Evolutionary conservation across 1,140 invertebrate species (phyloP).

Genomic region (Chrysomallon squamiferum): DNA sequence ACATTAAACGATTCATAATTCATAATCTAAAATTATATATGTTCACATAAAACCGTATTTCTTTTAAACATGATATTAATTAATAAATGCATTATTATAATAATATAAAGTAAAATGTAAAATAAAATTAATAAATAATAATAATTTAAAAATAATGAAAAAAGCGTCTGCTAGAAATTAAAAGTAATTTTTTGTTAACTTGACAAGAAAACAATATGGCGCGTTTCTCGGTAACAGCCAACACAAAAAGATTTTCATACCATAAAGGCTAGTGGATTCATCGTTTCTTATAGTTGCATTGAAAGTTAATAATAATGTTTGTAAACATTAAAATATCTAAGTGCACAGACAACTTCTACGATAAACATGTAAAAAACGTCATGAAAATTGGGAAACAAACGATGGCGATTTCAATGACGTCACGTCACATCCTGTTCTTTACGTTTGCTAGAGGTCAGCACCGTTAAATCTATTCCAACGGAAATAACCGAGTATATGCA

Average conservation of each 20-base stretch:
- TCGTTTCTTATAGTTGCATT: background rate
- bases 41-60: too few relatives aligned
- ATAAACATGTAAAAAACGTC: slow-evolving; percentile 35
- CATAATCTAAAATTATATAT: too few relatives aligned
- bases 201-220: slow-evolving; percentile 19
- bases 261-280: slow-evolving; percentile 42
- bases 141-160: background rate
- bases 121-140: slow-evolving; percentile 1
- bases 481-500: too few relatives aligned
- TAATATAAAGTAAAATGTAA: too few relatives aligned
- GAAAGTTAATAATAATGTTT: background rate
- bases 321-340: background rate
- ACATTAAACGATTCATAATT: too few relatives aligned
- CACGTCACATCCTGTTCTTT: background rate
- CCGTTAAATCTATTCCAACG: background rate
- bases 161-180: slow-evolving; percentile 10
- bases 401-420: slow-evolving; percentile 5
- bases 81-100: too few relatives aligned
- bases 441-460: background rate
- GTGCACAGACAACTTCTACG: background rate
- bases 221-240: background rate
- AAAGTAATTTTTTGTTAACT: background rate
- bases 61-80: too few relatives aligned
- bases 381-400: slow-evolving; percentile 17
- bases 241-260: slow-evolving; percentile 18